Conservation (phyloP, 1,140 invertebrate genomes). For the Aphidius gifuensis region DNA sequence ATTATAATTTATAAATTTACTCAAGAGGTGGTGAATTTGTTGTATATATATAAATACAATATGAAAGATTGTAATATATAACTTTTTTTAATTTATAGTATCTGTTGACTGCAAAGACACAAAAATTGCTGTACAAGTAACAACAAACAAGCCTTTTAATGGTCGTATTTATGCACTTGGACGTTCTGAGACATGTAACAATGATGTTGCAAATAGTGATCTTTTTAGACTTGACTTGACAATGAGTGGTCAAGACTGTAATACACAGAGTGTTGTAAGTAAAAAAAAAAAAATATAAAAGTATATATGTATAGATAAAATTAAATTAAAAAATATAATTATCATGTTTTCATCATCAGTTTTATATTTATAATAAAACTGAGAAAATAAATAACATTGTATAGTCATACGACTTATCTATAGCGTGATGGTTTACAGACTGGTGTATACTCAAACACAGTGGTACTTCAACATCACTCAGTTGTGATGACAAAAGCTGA, state of each 20-base stretch:
- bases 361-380: no score
- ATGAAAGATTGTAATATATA: no score
- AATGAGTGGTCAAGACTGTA: constrained; percentile 91
- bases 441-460: constrained; percentile 91
- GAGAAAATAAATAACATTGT: no score
- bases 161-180: constrained; percentile 91
- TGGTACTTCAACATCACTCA: constrained; percentile 92
- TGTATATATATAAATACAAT: no score
- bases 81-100: constrained; percentile 59
- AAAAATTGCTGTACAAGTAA: constrained; percentile 85
- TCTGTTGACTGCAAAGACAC: constrained; percentile 93
- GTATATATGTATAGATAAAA: no score
- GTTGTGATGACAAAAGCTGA: constrained; percentile 96
- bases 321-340: no score
- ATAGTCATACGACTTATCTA: constrained; percentile 24
- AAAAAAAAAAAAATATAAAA: neutral
- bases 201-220: constrained; percentile 88
- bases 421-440: constrained; percentile 64
- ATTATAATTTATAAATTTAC: constrained; percentile 23
- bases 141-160: constrained; percentile 91
- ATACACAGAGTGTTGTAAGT: constrained; percentile 86
- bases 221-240: constrained; percentile 87
- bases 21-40: no score
- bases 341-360: no score
- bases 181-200: constrained; percentile 90